Evolutionary conservation across 2,888 invertebrate species (phyloP), one percentile per base, ranked within the genome.

Genomic region (Trachelus tabidus): DNA sequence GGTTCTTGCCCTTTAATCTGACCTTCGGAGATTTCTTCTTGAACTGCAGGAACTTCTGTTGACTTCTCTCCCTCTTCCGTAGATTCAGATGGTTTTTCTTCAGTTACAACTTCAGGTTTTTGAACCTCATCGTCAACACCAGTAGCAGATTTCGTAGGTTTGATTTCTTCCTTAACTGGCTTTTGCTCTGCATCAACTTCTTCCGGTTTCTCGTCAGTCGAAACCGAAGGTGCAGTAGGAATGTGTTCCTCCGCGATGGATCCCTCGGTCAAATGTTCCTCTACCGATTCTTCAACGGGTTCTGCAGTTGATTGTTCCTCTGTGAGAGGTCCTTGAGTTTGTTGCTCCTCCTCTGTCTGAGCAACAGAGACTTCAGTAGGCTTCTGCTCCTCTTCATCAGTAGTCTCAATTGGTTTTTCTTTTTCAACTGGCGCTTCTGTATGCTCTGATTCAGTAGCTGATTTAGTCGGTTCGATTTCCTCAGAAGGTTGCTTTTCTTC

Each of bases 361-460:
- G 31, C 69, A 69, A 71, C 68, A 73, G 73, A 68, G 9, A 79
- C 81, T 71, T 85, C 86, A 56, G 79, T 75, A 74, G 82, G 80
- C 79, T 79, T 78, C 73, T 76, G 75, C 23, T 78, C 73, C 73
- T 79, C 75, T 76, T 84, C 85, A 37, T 78, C 75, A 75, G 83
- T 81, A 40, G 87, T 85, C 77, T 82, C 82, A 75, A 81, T 80
- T 75, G 83, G 79, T 35, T 84, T 80, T 69, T 80, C 79, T 76
- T 83, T 82, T 34, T 83, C 11, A 37, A 74, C 34, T 23, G 74
- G n/a, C 23, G 23, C 74, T n/a, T 35, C 56, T 33, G 76, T 23
- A 3, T 33, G 12, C 11, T 75, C 79, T 75, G 82, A 83, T 69
- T 85, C 80, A 71, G 78, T 71, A 35, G 12, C 68, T 73, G 83